These are phyloP conservation scores for Cheilosia vernalis DNA, from an alignment of 2,888 invertebrate species.

Conservation along the genomic window DNA sequence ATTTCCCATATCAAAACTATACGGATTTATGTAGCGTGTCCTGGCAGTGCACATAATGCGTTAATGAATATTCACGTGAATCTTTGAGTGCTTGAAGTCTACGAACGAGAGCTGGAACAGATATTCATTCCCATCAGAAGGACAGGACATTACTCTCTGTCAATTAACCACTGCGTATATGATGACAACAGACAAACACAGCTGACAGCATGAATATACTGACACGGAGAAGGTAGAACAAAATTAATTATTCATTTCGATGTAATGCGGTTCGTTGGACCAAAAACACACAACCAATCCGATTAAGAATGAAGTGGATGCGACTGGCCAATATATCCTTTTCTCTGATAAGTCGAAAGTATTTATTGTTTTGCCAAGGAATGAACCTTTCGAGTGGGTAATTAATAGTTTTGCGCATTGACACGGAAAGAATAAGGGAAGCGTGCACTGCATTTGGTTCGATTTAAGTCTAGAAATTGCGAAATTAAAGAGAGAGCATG, in stretches of 20 bases:
- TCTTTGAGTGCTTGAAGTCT: not conserved
- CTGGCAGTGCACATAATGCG: no score
- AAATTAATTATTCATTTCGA: constrained; percentile 33
- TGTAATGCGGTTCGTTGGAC: constrained; percentile 42
- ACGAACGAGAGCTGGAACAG: not conserved
- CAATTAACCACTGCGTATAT: not conserved
- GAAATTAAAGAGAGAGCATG: no score
- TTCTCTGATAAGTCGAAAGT: not conserved
- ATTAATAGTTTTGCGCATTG: not conserved
- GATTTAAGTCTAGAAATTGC: no score
- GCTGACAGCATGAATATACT: constrained; percentile 2
- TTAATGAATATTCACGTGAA: not conserved
- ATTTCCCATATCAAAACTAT: no score
- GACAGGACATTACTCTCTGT: not conserved
- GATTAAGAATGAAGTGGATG: constrained; percentile 21
- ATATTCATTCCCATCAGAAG: not conserved
- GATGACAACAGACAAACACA: not conserved
- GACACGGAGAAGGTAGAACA: not conserved
- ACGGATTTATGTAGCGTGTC: no score
- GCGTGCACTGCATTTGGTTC: no score
- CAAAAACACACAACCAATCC: constrained; percentile 30
- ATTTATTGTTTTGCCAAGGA: not conserved
- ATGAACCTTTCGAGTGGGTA: not conserved
- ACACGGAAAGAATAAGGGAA: not conserved
- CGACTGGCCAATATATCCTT: not conserved